Evolutionary conservation across 2,797 vertebrate species (phyloP).

Genomic region (Mormyrops attenuatus): DNA sequence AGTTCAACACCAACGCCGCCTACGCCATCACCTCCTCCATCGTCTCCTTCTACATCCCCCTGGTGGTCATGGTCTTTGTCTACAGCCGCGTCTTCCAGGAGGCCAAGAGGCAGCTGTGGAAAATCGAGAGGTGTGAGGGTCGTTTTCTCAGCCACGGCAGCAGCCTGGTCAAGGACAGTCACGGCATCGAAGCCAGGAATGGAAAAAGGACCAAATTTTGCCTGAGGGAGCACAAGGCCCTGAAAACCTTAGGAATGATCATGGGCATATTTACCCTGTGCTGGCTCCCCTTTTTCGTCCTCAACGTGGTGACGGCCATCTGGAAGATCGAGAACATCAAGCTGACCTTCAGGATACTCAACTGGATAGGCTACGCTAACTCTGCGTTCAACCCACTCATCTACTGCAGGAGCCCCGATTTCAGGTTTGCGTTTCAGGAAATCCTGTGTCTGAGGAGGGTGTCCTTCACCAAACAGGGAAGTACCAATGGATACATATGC

Average conservation of each 20-base stretch:
- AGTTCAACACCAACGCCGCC: constrained; percentile 79
- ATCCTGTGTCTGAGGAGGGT: constrained; percentile 70
- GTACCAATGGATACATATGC: constrained; percentile 62
- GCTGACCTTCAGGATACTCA: constrained; percentile 75
- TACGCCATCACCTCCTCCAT: constrained; percentile 90
- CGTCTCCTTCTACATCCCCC: constrained; percentile 90
- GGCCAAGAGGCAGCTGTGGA: constrained; percentile 84
- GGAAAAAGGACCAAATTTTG: constrained; percentile 70
- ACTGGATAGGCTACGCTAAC: constrained; percentile 95
- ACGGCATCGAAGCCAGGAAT: constrained; percentile 48
- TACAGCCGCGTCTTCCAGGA: constrained; percentile 88
- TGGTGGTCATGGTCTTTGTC: constrained; percentile 89
- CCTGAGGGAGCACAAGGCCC: constrained; percentile 90
- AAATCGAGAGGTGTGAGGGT: constrained; percentile 79
- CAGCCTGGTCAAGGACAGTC: constrained; percentile 34
- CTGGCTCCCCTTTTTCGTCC: constrained; percentile 95
- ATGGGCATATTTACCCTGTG: constrained; percentile 96
- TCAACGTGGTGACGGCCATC: constrained; percentile 80
- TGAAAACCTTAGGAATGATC: constrained; percentile 95
- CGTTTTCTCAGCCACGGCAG: constrained; percentile 60
- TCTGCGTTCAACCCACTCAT: constrained; percentile 95
- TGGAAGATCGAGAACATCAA: constrained; percentile 54
- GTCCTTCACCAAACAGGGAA: constrained; percentile 55
- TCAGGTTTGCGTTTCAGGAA: constrained; percentile 90
- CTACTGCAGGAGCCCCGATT: constrained; percentile 93